Percentiles rank a stretch among this genome's conserved stretches.
Evolutionary conservation across 2,113 vertebrate species (phyloP).

Genomic region (Calyptomena viridis): DNA sequence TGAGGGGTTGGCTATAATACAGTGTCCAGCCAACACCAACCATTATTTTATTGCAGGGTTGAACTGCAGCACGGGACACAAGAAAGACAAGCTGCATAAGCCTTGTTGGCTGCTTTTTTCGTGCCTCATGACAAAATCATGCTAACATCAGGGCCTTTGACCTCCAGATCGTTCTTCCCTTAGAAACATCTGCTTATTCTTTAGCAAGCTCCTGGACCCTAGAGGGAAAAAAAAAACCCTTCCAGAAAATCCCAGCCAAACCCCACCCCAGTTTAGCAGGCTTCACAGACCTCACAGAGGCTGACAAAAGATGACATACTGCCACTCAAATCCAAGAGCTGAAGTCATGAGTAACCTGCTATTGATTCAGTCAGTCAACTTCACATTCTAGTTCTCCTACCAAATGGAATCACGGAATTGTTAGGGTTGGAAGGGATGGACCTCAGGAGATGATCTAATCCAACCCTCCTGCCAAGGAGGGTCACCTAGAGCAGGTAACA

Average conservation of each 20-base stretch:
- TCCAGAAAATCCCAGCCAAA: background rate
- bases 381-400: background rate
- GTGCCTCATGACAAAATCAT: background rate
- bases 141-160: background rate
- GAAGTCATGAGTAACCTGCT: background rate
- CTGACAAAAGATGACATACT: background rate
- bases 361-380: background rate
- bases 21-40: background rate
- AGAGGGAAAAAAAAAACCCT: rapidly evolving
- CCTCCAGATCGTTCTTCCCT: background rate
- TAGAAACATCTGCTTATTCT: background rate
- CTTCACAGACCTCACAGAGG: background rate
- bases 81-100: background rate
- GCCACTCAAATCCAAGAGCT: background rate
- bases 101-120: background rate
- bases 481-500: background rate
- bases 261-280: background rate
- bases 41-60: background rate
- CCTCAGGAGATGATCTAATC: background rate
- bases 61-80: background rate
- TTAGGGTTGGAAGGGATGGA: background rate
- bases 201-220: background rate
- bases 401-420: background rate
- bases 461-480: background rate
- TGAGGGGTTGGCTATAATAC: background rate